Base-by-base conservation (phyloP, 2,888 invertebrate species). In the Pasiphila rectangulata region DNA sequence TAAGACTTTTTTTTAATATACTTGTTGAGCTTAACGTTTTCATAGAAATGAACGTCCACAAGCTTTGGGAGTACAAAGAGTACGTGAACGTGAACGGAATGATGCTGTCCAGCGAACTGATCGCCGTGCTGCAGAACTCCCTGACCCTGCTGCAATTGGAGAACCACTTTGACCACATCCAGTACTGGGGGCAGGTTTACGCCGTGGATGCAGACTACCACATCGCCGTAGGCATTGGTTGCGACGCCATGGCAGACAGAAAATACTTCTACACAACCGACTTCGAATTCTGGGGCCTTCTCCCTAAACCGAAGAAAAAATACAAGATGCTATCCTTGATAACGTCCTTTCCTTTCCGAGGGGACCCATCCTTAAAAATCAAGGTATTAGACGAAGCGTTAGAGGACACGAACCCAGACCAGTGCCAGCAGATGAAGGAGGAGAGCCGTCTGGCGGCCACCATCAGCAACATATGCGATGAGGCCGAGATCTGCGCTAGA, bases 161-260 rank as follows among this genome's bases (percentile, higher is more conserved):
- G 72, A 96, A 96, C 78, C 95, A 96, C 73, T 96, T 96, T 75
- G 80, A 90, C 9, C 91, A 92, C 69, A 91, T 95, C 40, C 96
- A 93, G 69, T 95, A 96, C 68, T 96, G 96, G 96, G 97, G 97
- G 0, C 93, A 93, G 69, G 93, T 97, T 39, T 91, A 92, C 56
- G 96, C 95, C 1, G 83, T 91, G 0, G 92, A 92, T 56, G 90
- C 90, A 10, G 96, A 96, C 77, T 97, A 97, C 74, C 95, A 93
- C 69, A 91, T 97, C 51, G 94, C 95, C 1, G 95, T 93, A 65
- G 97, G 97, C 7, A 93, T 93, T 56, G 93, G 92, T 55, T 91
- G 90, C 52, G 95, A 97, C 73, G 94, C 93, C 39, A 74, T 96
- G 27, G 75, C 83, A 12, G 93, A 93, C 45, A 91, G 92, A 65